Evolutionary conservation across 2,888 invertebrate genomes (phyloP), one percentile per base, ranked within the genome.

Genomic region (Hecatera dysodea): DNA sequence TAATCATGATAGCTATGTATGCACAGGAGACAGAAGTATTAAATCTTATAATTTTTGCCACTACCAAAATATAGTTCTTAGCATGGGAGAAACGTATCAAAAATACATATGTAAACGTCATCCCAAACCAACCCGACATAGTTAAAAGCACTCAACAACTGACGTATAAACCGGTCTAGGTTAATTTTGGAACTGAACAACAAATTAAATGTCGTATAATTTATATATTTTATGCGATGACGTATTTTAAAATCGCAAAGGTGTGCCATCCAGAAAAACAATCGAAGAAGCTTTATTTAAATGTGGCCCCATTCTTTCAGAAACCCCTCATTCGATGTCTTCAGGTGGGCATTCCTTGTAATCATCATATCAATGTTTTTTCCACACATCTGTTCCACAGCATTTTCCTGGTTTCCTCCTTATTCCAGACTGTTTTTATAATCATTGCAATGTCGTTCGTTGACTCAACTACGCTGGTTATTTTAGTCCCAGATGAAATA

Each of bases 141-240:
- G n/a, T n/a, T 33, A 33, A 1, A 9, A 11, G 36, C 9, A 36
- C 8, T 9, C 1, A 67, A 69, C n/a, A 55, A 19, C 63, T 81
- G 81, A 78, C 78, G 81, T 78, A 12, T 12, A 22, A 79, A 78
- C 81, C 57, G 78, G 81, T 53, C 6, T 8, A 9, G 1, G 19
- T 24, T 78, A 36, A 11, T 62, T 64, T 56, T 69, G 2, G 48
- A 50, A 36, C 22, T 42, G 5, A 52, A 65, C 60, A 53, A 66
- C 22, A 64, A 56, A 19, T 36, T 17, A 19, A 48, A 56, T 48
- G 9, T 17, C 73, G 27, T 22, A 53, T n/a, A 15, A 12, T 24
- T n/a, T 33, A 17, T 57, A n/a, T 60, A 71, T 44, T 27, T 33
- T 17, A 1, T 22, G n/a, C 9, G 15, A 22, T 29, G n/a, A 5